phyloP scores from a whole-genome alignment of 1,140 invertebrate species.

The Bombus impatiens region DNA sequence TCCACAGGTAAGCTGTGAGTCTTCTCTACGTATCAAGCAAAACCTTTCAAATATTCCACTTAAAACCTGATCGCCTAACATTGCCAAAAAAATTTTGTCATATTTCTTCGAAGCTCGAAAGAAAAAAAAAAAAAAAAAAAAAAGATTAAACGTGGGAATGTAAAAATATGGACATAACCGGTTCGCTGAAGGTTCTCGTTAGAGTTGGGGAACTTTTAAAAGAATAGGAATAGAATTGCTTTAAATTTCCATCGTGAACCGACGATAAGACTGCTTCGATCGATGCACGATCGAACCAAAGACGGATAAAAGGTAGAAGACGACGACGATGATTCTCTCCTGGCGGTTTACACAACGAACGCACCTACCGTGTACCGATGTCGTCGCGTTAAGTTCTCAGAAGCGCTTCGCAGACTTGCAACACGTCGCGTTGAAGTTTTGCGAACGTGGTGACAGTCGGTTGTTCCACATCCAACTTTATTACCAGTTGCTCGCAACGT shows the following conservation, averaged over 20 bases:
- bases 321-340: conserved; percentile 29
- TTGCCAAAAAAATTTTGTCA: no score
- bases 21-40: background rate
- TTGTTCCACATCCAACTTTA: conserved; percentile 69
- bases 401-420: conserved; percentile 47
- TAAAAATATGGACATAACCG: no score
- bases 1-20: background rate
- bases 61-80: no score
- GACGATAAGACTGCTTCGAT: no score
- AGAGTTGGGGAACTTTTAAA: no score
- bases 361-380: conserved; percentile 47
- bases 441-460: conserved; percentile 63
- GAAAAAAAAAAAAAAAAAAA: no score
- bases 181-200: no score
- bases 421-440: conserved; percentile 53
- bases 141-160: no score
- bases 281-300: background rate
- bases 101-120: no score
- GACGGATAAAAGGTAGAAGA: background rate
- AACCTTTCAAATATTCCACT: no score
- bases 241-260: no score
- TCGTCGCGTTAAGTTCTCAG: conserved; percentile 68
- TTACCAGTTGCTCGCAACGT: conserved; percentile 63
- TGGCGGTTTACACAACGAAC: conserved; percentile 58
- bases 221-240: no score